These are phyloP conservation scores for Schlechtendalia chinensis DNA, from an alignment of 1,140 invertebrate species.

Conservation along the genomic window DNA sequence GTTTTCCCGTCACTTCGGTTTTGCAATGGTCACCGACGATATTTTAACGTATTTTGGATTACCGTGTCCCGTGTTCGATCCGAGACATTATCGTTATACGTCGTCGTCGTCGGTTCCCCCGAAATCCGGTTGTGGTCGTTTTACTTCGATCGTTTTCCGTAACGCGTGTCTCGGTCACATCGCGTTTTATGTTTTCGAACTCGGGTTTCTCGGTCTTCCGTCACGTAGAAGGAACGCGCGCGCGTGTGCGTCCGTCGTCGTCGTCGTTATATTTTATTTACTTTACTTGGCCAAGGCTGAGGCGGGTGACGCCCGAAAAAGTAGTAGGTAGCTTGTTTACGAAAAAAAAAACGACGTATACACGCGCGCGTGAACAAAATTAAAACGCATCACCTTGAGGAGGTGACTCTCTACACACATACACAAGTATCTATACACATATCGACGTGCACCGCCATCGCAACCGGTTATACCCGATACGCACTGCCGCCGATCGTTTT, in stretches of 20 bases:
- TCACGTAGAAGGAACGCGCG: not conserved
- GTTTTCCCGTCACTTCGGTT: no score
- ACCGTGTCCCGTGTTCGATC: no score
- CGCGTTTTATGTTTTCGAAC: no score
- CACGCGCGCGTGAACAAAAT: conserved; percentile 16
- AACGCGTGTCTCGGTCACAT: no score
- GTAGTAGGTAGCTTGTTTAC: not conserved
- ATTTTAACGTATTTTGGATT: no score
- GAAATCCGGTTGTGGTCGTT: no score
- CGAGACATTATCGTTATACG: no score
- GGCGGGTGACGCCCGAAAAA: conserved; percentile 1
- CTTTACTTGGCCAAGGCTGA: conserved; percentile 42
- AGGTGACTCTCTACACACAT: conserved; percentile 14
- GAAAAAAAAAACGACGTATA: not conserved
- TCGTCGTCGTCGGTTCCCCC: no score
- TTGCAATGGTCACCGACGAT: no score
- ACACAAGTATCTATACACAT: no score
- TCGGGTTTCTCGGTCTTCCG: not conserved
- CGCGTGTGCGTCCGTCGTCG: not conserved
- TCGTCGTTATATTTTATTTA: conserved; percentile 29
- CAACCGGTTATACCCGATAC: conserved; percentile 32
- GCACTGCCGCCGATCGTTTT: conserved; percentile 29
- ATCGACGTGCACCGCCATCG: conserved; percentile 23
- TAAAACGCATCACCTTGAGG: conserved; percentile 45
- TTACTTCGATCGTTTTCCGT: no score